Conservation (phyloP, 1,140 invertebrate species). For the Coelopa frigida region DNA sequence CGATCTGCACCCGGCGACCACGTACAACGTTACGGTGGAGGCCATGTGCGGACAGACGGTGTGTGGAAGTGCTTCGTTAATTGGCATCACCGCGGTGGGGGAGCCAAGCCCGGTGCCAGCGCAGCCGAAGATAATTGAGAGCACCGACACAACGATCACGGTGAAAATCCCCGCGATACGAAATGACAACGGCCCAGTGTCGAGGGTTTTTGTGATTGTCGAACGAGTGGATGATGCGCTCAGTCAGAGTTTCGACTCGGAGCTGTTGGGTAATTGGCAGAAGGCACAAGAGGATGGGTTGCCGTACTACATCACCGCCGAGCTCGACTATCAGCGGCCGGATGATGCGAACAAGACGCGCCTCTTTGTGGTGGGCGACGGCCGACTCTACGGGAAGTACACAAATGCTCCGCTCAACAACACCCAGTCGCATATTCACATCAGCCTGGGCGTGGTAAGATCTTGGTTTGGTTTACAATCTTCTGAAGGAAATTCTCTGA, state of each 20-base stretch:
- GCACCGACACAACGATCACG: constrained; percentile 51
- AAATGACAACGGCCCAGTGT: constrained; percentile 69
- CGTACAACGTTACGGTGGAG: constrained; percentile 61
- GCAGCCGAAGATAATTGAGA: constrained; percentile 54
- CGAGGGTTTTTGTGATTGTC: constrained; percentile 63
- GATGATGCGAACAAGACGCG: constrained; percentile 42
- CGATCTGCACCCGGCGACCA: constrained; percentile 62
- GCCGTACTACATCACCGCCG: constrained; percentile 73
- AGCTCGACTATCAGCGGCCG: constrained; percentile 49
- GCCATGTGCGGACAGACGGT: constrained; percentile 55
- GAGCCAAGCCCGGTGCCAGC: constrained; percentile 57
- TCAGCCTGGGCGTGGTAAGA: constrained; percentile 62
- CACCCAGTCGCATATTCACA: constrained; percentile 55
- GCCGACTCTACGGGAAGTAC: constrained; percentile 63
- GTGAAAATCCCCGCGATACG: constrained; percentile 54
- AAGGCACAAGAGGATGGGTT: constrained; percentile 53
- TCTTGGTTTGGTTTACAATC: background rate
- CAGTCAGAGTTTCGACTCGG: constrained; percentile 49
- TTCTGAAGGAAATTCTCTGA: too few species aligned
- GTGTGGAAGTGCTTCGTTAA: constrained; percentile 50
- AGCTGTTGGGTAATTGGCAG: constrained; percentile 52
- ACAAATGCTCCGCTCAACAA: constrained; percentile 67
- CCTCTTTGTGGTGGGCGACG: constrained; percentile 72
- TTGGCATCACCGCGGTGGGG: constrained; percentile 61
- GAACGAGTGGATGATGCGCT: constrained; percentile 53